Conservation (phyloP, 2,888 invertebrate species). For the Micropterix aruncella region DNA sequence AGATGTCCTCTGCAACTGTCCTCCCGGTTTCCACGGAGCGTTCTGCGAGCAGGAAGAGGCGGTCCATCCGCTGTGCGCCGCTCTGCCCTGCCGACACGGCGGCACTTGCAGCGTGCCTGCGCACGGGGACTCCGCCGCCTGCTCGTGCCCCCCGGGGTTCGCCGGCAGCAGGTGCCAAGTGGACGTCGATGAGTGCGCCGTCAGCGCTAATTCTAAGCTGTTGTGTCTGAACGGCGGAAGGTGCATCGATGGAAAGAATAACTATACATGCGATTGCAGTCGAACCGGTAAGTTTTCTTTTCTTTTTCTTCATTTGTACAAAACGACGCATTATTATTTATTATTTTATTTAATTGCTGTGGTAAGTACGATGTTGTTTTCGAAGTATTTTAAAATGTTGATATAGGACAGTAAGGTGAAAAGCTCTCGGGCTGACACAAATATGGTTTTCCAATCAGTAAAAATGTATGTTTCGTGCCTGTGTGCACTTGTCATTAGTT, state of each 20-base stretch:
- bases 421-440: too few relatives aligned
- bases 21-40: slow-evolving; percentile 47
- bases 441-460: too few relatives aligned
- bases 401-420: too few relatives aligned
- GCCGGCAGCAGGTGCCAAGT: slow-evolving; percentile 15
- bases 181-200: slow-evolving; percentile 63
- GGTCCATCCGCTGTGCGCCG: slow-evolving; percentile 54
- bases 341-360: too few relatives aligned
- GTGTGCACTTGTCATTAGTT: too few relatives aligned
- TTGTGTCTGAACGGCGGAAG: slow-evolving; percentile 60
- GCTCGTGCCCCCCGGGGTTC: slow-evolving; percentile 42
- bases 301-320: too few relatives aligned
- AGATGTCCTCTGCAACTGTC: slow-evolving; percentile 58
- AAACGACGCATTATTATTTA: too few relatives aligned
- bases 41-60: slow-evolving; percentile 62
- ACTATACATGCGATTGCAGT: slow-evolving; percentile 65
- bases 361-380: too few relatives aligned
- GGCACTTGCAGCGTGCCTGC: slow-evolving; percentile 57
- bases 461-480: too few relatives aligned
- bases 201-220: slow-evolving; percentile 33
- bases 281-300: slow-evolving; percentile 39
- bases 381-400: too few relatives aligned
- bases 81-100: slow-evolving; percentile 66
- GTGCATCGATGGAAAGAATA: slow-evolving; percentile 59
- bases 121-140: slow-evolving; percentile 38